A percentile compares a stretch with the other conserved stretches of the same genome.
Evolutionary conservation across 2,113 vertebrate species (phyloP).

Genomic region (Apteryx owenii): DNA sequence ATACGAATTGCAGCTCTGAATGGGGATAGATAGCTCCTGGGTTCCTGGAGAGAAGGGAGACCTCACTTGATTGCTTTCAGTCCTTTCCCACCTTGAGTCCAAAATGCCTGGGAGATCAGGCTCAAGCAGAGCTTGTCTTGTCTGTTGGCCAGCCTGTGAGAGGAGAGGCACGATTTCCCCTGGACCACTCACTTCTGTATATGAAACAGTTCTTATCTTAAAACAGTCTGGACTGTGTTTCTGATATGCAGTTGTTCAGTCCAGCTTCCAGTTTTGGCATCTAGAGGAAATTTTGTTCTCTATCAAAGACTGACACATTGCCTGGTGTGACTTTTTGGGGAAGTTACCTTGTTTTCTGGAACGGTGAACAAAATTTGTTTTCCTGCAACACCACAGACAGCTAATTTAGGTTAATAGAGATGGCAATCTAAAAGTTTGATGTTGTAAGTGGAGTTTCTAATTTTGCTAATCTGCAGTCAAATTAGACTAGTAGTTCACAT

Average conservation of each 20-base stretch:
- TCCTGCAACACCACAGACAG: not conserved
- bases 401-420: not conserved
- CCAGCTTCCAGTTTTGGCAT: not conserved
- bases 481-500: not conserved
- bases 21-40: not conserved
- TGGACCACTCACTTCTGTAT: rapidly evolving
- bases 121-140: not conserved
- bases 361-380: not conserved
- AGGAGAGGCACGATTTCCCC: not conserved
- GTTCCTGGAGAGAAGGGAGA: not conserved
- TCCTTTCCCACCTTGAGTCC: not conserved
- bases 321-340: not conserved
- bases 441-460: not conserved
- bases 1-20: not conserved
- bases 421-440: not conserved
- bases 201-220: not conserved
- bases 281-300: not conserved
- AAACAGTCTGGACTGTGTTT: not conserved
- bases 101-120: not conserved
- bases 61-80: not conserved
- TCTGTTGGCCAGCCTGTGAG: not conserved
- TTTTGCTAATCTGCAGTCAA: not conserved
- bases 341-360: not conserved
- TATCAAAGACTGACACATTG: not conserved
- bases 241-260: not conserved